A percentile compares a stretch with the other conserved stretches of the same genome.
These are phyloP conservation scores for Oconnorella tubifera DNA, from an alignment of 2,888 invertebrate genomes.

Conservation along the genomic window DNA sequence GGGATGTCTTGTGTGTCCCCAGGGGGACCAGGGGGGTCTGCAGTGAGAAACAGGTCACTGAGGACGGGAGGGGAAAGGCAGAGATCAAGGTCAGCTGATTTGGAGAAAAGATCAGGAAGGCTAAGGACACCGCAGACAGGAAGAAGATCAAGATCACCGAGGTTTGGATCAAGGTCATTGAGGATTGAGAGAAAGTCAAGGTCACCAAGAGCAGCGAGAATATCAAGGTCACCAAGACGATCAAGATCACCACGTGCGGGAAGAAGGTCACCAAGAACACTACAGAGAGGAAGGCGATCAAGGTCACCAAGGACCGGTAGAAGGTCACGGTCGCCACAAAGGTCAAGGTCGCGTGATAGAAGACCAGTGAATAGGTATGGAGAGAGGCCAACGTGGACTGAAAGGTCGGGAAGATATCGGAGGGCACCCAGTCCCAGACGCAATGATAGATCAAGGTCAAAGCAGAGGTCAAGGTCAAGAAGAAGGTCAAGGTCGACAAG, in stretches of 20 bases:
- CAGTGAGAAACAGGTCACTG: too few relatives aligned
- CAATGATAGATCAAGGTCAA: too few relatives aligned
- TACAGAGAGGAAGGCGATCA: constrained; percentile 8
- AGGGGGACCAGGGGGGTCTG: too few relatives aligned
- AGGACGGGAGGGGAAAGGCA: not conserved
- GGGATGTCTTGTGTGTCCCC: too few relatives aligned
- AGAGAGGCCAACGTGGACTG: constrained; percentile 32
- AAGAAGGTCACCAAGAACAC: too few relatives aligned
- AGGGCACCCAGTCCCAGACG: constrained; percentile 9
- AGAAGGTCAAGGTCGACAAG: too few relatives aligned
- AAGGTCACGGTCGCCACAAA: constrained; percentile 3
- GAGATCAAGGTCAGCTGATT: constrained; percentile 2
- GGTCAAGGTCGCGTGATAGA: too few relatives aligned
- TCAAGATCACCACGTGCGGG: constrained; percentile 1
- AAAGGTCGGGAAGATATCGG: constrained; percentile 14
- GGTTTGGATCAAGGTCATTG: not conserved
- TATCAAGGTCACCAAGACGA: too few relatives aligned
- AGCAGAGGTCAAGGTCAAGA: too few relatives aligned
- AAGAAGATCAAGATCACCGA: too few relatives aligned
- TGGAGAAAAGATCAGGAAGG: not conserved
- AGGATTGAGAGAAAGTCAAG: not conserved
- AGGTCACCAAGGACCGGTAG: constrained; percentile 11
- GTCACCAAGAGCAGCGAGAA: not conserved
- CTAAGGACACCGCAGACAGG: too few relatives aligned
- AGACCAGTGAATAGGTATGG: too few relatives aligned